These are phyloP conservation scores for Drosophila eohydei DNA, from an alignment of 2,888 invertebrate species.

Conservation along the genomic window DNA sequence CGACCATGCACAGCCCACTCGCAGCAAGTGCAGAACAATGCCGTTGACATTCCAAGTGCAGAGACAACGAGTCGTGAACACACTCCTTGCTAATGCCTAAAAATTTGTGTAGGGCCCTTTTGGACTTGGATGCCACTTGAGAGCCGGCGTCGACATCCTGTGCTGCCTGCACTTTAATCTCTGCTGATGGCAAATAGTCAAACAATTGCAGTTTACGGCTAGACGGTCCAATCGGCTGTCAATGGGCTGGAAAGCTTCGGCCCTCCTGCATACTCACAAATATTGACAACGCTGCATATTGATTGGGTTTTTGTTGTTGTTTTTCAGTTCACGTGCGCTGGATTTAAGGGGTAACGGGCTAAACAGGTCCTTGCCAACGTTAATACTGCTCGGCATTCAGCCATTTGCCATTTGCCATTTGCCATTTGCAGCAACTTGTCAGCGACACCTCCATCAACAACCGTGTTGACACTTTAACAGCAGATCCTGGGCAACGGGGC, in stretches of 20 bases:
- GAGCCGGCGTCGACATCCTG: conserved; percentile 50
- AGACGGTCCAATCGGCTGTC: conserved; percentile 41
- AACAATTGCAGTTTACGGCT: conserved; percentile 67
- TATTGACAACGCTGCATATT: conserved; percentile 69
- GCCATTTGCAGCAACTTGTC: conserved; percentile 38
- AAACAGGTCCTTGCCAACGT: conserved; percentile 4
- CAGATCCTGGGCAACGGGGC: conserved; percentile 25
- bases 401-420: neutral
- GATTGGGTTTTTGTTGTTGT: conserved; percentile 55
- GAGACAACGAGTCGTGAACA: conserved; percentile 29
- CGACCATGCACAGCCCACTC: conserved; percentile 21
- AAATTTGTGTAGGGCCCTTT: conserved; percentile 60
- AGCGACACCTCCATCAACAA: conserved; percentile 66
- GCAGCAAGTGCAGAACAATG: conserved; percentile 39
- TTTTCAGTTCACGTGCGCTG: conserved; percentile 7
- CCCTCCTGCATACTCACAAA: conserved; percentile 54
- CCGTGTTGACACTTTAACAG: conserved; percentile 75
- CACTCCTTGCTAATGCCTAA: conserved; percentile 70
- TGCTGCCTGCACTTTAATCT: conserved; percentile 18
- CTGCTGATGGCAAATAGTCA: conserved; percentile 61
- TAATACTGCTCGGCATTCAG: conserved; percentile 20
- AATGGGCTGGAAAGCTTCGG: conserved; percentile 59
- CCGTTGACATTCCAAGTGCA: conserved; percentile 67
- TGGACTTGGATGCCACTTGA: conserved; percentile 60
- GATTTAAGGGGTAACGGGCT: conserved; percentile 27